Conservation (phyloP, 2,888 invertebrate genomes). For the Vanessa cardui region DNA sequence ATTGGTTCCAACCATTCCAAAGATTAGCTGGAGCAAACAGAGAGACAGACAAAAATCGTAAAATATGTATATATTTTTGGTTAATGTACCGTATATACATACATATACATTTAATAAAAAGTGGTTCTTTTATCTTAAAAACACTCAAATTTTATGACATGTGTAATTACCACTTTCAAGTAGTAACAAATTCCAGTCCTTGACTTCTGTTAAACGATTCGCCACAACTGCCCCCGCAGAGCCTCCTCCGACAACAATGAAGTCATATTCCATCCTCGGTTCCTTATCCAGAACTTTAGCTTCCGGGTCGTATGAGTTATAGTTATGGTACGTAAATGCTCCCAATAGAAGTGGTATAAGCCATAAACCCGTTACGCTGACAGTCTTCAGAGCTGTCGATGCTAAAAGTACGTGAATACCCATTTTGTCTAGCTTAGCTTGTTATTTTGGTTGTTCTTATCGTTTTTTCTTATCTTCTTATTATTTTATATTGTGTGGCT, state of each 20-base stretch:
- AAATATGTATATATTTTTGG: too few relatives aligned
- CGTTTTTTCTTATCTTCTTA: constrained; percentile 43
- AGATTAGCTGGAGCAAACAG: too few relatives aligned
- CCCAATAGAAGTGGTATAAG: constrained; percentile 91
- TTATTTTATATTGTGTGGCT: not conserved
- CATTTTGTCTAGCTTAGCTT: constrained; percentile 73
- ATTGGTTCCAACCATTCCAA: too few relatives aligned
- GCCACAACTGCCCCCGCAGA: constrained; percentile 96
- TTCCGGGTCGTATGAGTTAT: constrained; percentile 91
- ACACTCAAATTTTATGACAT: too few relatives aligned
- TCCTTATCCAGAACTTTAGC: constrained; percentile 87
- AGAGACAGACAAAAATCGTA: too few relatives aligned
- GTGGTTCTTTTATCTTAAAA: too few relatives aligned
- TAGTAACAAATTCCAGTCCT: constrained; percentile 89
- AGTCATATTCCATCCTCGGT: constrained; percentile 90
- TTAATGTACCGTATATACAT: too few relatives aligned
- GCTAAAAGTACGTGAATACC: constrained; percentile 88
- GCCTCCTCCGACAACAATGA: constrained; percentile 92
- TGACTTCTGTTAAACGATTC: constrained; percentile 89
- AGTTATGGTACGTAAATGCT: constrained; percentile 90
- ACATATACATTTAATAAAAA: too few relatives aligned
- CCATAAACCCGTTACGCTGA: constrained; percentile 91
- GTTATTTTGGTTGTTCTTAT: constrained; percentile 50
- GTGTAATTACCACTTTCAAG: constrained; percentile 89
- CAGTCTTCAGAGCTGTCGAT: constrained; percentile 90